Base-by-base conservation (phyloP, 1,140 invertebrate genomes). In the Wasmannia auropunctata region DNA sequence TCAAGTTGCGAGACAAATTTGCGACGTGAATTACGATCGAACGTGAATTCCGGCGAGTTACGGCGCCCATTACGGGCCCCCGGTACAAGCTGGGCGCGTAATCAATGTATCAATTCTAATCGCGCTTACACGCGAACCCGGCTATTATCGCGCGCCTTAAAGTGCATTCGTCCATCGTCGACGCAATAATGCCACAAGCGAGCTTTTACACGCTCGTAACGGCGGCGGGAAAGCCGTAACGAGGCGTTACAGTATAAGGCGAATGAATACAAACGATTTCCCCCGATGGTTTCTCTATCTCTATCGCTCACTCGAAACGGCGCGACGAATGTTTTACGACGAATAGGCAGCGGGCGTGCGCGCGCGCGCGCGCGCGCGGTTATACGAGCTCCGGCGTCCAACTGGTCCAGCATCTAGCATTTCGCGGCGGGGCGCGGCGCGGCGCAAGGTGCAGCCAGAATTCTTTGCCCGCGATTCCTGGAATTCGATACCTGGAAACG, bases 401-500 rank as follows among this genome's bases (percentile, higher is more conserved):
- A 88, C 86, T 60, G 43, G 69, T 85, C 37, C 72, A 43, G n/a
- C 40, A 76, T 63, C 83, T 77, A 63, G 76, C 84, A 89, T 77
- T 85, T 86, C 86, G 87, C 76, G 56, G 81, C 65, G 70, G 49
- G 22, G 16, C 51, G n/a, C 14, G 63, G 37, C 31, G 60, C n/a
- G n/a, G n/a, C 60, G 16, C 31, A 81, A 81, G 65, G 79, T 81
- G 51, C 65, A 72, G 46, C 46, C 5, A 14, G 25, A 77, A 72
- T 83, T 91, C 80, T 87, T 91, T 85, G 46, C 46, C 16, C 79
- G 81, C 86, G 56, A 91, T 94, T 91, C 91, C 83, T 49, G 77
- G 94, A 94, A 94, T 90, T 65, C 86, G 86, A 94, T 90, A 93
- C 88, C 76, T 91, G 83, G 88, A 91, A 93, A 91, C 88, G 93